Base-by-base conservation (phyloP, 30 jellyfish, hydroid and myxozoan species). In the Phacellophora camtschatica region DNA sequence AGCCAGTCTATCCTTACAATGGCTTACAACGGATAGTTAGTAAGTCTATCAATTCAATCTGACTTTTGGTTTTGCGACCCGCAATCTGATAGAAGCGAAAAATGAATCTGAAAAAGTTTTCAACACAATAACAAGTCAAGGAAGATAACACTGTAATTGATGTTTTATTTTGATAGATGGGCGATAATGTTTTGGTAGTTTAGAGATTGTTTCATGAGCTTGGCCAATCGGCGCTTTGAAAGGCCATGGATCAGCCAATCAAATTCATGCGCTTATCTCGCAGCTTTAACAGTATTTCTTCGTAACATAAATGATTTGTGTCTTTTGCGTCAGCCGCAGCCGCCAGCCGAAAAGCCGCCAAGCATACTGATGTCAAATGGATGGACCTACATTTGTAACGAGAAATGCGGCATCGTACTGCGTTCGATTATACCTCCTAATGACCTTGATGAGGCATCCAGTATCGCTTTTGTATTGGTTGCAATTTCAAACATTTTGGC, bases 201-300 rank as follows among this genome's bases (percentile, higher is more conserved):
- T 58, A 79, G 35, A 29, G 42, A 50, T 51, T 46, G 49, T 29
- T 61, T 71, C 72, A 61, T 2, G 75, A 23, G 13, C 51, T 79
- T 49, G 65, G 67, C 90, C 90, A 79, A 79, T 79, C 90, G 65
- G 1, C 48, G 66, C 45, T 53, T 31, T 56, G 81, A 65, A 77
- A 50, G 90, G 83, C 51, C 83, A 79, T 48, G 74, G 23, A 30
- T 77, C 50, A 77, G 43, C 89, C 89, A 77, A 77, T 77, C 89
- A 77, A 43, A 39, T 32, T 46, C 82, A 35, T 22, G 80, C 79
- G 72, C 73, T 77, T 59, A 58, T 77, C 79, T 53, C 33, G 43
- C 45, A 50, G 51, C 89, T 77, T 77, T 77, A 59, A 59, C 81
- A 63, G 48, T 81, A 56, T 49, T 63, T 77, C 24, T 19, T 42